Conservation (phyloP, 2,888 invertebrate species). For the Neocrepidodera transversa region DNA sequence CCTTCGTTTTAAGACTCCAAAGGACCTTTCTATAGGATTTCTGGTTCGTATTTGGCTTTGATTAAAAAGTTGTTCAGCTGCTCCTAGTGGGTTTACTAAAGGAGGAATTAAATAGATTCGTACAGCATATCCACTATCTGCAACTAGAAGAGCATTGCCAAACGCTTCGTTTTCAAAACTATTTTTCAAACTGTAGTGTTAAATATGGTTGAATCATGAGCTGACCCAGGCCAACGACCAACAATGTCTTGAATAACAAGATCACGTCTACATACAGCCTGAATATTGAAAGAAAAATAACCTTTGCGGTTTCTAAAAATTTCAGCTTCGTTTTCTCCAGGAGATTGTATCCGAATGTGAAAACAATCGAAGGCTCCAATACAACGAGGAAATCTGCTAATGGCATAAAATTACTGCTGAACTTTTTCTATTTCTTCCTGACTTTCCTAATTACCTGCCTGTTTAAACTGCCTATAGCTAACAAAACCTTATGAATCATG, state of each 20-base stretch:
- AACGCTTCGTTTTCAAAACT: not conserved
- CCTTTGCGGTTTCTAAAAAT: conserved; percentile 3
- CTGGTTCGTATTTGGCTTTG: conserved; percentile 29
- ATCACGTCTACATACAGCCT: conserved; percentile 40
- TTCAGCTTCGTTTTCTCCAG: not conserved
- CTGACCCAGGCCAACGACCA: conserved; percentile 45
- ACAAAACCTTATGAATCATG: not conserved
- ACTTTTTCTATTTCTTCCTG: not conserved
- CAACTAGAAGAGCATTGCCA: conserved; percentile 12
- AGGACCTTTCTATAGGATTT: conserved; percentile 42
- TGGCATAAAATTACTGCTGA: too few relatives aligned
- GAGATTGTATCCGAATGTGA: too few relatives aligned
- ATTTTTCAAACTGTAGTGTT: not conserved
- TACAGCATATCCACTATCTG: conserved; percentile 44
- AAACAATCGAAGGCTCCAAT: too few relatives aligned
- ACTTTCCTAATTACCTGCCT: not conserved
- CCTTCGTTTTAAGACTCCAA: conserved; percentile 23
- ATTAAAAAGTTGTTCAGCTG: conserved; percentile 41
- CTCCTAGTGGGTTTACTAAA: conserved; percentile 31
- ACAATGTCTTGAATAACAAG: conserved; percentile 42
- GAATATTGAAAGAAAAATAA: too few relatives aligned
- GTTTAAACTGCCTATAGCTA: not conserved
- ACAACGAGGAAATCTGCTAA: too few relatives aligned
- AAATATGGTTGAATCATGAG: too few relatives aligned
- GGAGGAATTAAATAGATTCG: conserved; percentile 43